Evolutionary conservation across 2,888 invertebrate species (phyloP).

Genomic region (Xestia xanthographa): DNA sequence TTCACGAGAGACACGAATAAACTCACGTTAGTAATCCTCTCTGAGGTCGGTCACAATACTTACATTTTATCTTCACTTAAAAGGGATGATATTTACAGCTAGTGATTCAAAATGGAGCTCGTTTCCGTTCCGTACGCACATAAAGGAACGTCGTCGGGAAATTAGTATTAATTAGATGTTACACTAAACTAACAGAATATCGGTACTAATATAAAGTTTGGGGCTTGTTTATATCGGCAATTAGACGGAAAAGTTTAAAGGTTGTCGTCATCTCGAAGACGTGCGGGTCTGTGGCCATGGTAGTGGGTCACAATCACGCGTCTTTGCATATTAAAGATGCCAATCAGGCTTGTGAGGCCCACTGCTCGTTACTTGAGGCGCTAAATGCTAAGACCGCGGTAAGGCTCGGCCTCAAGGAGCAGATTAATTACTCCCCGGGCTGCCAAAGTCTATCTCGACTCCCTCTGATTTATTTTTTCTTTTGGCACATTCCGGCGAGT

Average conservation of each 20-base stretch:
- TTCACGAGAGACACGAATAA: slow-evolving; percentile 56
- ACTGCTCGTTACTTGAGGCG: slow-evolving; percentile 76
- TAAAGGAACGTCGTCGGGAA: slow-evolving; percentile 35
- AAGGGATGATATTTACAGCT: slow-evolving; percentile 47
- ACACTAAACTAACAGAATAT: slow-evolving; percentile 59
- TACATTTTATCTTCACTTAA: slow-evolving; percentile 59
- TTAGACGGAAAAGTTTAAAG: slow-evolving; percentile 55
- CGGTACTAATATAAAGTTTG: slow-evolving; percentile 54
- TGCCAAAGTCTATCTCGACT: slow-evolving; percentile 63
- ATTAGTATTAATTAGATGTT: slow-evolving; percentile 65
- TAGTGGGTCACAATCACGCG: slow-evolving; percentile 47
- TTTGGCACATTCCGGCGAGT: slow-evolving; percentile 43
- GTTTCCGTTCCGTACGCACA: slow-evolving; percentile 41
- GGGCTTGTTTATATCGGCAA: slow-evolving; percentile 61
- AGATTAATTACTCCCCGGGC: slow-evolving; percentile 79
- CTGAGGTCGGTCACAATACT: slow-evolving; percentile 57
- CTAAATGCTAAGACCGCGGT: slow-evolving; percentile 68
- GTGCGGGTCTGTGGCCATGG: background rate
- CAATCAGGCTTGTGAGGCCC: slow-evolving; percentile 76
- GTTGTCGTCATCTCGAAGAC: slow-evolving; percentile 40
- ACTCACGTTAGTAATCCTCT: slow-evolving; percentile 52
- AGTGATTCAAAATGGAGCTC: slow-evolving; percentile 60
- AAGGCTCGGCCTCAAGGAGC: slow-evolving; percentile 65
- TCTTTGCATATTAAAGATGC: slow-evolving; percentile 82
- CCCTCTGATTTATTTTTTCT: slow-evolving; percentile 60